Evolutionary conservation across 2,113 vertebrate genomes (phyloP), one percentile per base, ranked within the genome.

Genomic region (Atlantisia rogersi): DNA sequence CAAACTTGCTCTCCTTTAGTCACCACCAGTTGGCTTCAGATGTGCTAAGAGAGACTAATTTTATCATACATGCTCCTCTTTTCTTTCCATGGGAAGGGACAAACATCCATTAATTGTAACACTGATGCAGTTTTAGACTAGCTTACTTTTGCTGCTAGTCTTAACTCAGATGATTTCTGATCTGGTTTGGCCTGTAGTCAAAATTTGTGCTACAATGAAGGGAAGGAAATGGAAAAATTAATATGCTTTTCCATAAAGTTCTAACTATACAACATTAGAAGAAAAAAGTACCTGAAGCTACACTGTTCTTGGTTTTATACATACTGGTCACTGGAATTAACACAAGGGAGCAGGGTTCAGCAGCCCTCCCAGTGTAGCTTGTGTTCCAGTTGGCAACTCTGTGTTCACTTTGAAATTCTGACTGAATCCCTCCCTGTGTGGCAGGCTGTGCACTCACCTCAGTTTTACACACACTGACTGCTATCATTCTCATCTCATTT

Each of bases 101-200:
- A 90, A 91, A 90, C 29, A 93, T 56, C 42, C 75, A 79, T 82
- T 85, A 68, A 68, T 75, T 85, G 82, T 93, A 91, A 89, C 39
- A 10, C 44, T 71, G 28, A 24, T 53, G 59, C 24, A 82, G 39
- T 86, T 92, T 84, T 84, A 58, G 7, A 50, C 39, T 24, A 59
- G 22, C 29, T 59, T 52, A 58, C 32, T 90, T 91, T 37, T 78
- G 28, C 60, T 48, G 19, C 37, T 71, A 71, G 22, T 12, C 28
- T 81, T 40, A 86, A 73, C 13, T 29, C 17, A 20, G 59, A 65
- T 35, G 21, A 37, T 55, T 29, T 44, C 7, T 82, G 15, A 68
- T 56, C 19, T 46, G 48, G 10, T 85, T 88, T 76, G 14, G 32
- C 24, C 48, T 56, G 46, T 8, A 52, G 52, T 71, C 42, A 48